Conservation (phyloP, 2,797 vertebrate species). For the Nothura maculosa region DNA sequence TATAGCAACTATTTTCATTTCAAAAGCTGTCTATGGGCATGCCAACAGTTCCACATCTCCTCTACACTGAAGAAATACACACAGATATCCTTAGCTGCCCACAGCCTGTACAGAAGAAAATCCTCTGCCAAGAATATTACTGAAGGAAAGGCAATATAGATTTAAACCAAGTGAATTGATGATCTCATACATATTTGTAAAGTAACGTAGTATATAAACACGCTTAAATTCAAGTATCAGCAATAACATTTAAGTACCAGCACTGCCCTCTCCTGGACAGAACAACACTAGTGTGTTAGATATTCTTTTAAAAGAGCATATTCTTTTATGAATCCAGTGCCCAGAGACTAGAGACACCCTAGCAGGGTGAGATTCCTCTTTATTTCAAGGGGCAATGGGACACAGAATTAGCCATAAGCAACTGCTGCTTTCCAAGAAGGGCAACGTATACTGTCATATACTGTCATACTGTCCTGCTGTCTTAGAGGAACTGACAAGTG, state of each 20-base stretch:
- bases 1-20: rapidly evolving
- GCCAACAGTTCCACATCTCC: neutral
- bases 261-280: constrained; percentile 13
- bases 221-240: neutral
- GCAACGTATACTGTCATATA: neutral
- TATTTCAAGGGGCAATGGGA: neutral
- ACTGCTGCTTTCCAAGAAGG: neutral
- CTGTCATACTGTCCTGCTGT: too few relatives aligned
- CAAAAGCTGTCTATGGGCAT: rapidly evolving
- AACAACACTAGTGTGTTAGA: rapidly evolving
- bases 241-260: neutral
- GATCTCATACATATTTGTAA: neutral
- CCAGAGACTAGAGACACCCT: too few relatives aligned
- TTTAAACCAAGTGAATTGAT: neutral
- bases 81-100: neutral
- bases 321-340: neutral
- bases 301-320: rapidly evolving
- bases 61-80: neutral
- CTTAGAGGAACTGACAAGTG: neutral
- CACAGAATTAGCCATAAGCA: neutral
- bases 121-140: neutral
- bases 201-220: neutral
- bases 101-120: neutral
- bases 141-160: neutral
- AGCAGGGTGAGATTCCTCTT: neutral